Conservation (phyloP, 2,888 invertebrate species). For the Uloborus plumipes region DNA sequence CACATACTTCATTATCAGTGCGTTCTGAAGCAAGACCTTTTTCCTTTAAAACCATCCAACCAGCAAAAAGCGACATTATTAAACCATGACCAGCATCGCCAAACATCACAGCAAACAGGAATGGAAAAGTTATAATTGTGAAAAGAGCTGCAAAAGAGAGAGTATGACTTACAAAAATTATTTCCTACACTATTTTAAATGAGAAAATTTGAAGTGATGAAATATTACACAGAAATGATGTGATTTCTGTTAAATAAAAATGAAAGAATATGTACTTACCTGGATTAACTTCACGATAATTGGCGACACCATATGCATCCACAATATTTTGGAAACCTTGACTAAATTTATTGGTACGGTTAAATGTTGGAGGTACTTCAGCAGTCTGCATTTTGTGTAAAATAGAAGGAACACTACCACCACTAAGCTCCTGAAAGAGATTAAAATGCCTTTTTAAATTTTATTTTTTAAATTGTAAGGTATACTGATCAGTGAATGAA, state of each 20-base stretch:
- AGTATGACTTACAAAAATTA: constrained; percentile 4
- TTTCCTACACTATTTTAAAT: not conserved
- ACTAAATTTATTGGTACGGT: constrained; percentile 96
- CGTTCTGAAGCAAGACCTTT: constrained; percentile 89
- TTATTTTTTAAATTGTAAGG: too few relatives aligned
- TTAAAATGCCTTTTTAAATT: not conserved
- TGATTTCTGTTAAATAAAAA: not conserved
- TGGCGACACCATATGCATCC: constrained; percentile 95
- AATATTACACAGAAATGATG: too few relatives aligned
- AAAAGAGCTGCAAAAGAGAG: constrained; percentile 81
- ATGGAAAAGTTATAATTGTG: constrained; percentile 97
- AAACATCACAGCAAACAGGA: constrained; percentile 98
- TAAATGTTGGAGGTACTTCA: constrained; percentile 91
- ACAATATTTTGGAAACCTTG: constrained; percentile 93
- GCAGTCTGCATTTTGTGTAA: constrained; percentile 92
- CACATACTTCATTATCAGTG: constrained; percentile 85
- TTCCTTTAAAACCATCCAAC: constrained; percentile 95
- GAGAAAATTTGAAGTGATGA: too few relatives aligned
- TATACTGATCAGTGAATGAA: too few relatives aligned
- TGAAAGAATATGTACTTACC: constrained; percentile 77
- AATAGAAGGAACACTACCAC: constrained; percentile 95
- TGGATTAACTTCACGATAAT: constrained; percentile 97
- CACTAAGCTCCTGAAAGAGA: constrained; percentile 83
- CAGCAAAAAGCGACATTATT: constrained; percentile 90
- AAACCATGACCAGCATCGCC: constrained; percentile 97